Percentiles rank a stretch among this genome's conserved stretches.
Evolutionary conservation across 1,140 invertebrate species (phyloP).

Genomic region (Bilobella aurantiaca): DNA sequence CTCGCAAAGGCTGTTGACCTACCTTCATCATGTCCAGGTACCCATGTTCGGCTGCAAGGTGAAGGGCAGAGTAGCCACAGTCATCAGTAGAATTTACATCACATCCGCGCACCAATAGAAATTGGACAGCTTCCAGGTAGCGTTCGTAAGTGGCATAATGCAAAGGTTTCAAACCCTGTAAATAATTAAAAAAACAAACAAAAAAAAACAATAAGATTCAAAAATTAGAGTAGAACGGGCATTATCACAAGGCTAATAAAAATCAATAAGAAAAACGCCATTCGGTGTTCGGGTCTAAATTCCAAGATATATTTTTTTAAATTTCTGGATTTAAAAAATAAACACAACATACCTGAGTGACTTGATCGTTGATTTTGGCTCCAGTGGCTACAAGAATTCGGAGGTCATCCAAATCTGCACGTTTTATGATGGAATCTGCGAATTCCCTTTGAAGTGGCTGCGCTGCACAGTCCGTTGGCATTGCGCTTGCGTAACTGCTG

Average conservation of each 20-base stretch:
- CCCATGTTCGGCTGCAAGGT: conserved; percentile 75
- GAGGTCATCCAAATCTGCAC: conserved; percentile 75
- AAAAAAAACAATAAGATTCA: not conserved
- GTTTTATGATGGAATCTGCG: conserved; percentile 77
- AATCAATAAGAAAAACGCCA: not conserved
- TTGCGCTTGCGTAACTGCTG: conserved; percentile 34
- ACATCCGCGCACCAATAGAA: conserved; percentile 63
- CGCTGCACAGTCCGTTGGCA: conserved; percentile 59
- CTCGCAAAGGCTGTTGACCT: not conserved
- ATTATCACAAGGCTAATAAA: not conserved
- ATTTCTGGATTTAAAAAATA: not conserved
- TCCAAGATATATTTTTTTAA: not conserved
- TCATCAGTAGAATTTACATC: conserved; percentile 77
- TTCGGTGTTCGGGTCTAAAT: not conserved
- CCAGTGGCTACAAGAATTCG: conserved; percentile 71
- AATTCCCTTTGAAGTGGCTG: conserved; percentile 60
- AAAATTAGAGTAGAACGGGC: not conserved
- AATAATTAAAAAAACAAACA: not conserved
- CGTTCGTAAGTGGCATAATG: conserved; percentile 84
- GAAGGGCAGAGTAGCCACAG: conserved; percentile 78
- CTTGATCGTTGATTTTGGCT: conserved; percentile 56
- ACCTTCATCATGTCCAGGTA: conserved; percentile 55
- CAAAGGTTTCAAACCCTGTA: conserved; percentile 68
- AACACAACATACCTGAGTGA: conserved; percentile 40
- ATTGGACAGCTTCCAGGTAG: conserved; percentile 65